Base-by-base conservation (phyloP, 2,797 vertebrate species). In the Emys orbicularis region DNA sequence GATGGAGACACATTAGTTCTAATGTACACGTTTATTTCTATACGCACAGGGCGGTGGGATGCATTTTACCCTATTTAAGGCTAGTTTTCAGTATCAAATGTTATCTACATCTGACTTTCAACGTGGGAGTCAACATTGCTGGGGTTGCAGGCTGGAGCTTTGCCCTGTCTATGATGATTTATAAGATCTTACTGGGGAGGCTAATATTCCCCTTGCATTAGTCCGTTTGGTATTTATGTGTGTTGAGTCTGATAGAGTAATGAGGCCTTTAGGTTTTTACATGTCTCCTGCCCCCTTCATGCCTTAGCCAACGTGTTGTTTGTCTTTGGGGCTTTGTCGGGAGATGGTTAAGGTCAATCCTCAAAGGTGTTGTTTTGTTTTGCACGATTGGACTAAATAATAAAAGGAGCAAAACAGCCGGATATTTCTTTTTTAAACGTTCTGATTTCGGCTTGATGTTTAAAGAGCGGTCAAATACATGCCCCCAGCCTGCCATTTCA, bases 141-240 rank as follows among this genome's bases (percentile, higher is more conserved):
- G 41, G 2, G n/a, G 5, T 18, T 72, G 13, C 57, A 3, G 34
- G 47, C 93, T 56, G 8, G 34, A 16, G 3, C 15, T 82, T 56
- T 74, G 23, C n/a, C 68, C 18, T 18, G 8, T 3, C 19, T 3
- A 0, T n/a, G 15, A 23, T 7, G 11, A 1, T 49, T 76, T 31
- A 8, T 15, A 41, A 37, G 59, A 12, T 88, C 29, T 34, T 15
- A 21, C 53, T 21, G 44, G 31, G 21, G 88, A 79, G 1, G 1
- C 29, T 47, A 1, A 23, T 83, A 87, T 92, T 2, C 0, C 2
- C 27, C 44, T 23, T 79, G 16, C 18, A 21, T 52, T 52, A 50
- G 49, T 12, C 49, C 1, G 2, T 5, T 50, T 91, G 16, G 3
- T 11, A 5, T 25, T 79, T 54, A 1, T 44, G 3, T 27, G 8